Evolutionary conservation across 1,140 invertebrate species (phyloP).

Genomic region (Eriosoma lanigerum): DNA sequence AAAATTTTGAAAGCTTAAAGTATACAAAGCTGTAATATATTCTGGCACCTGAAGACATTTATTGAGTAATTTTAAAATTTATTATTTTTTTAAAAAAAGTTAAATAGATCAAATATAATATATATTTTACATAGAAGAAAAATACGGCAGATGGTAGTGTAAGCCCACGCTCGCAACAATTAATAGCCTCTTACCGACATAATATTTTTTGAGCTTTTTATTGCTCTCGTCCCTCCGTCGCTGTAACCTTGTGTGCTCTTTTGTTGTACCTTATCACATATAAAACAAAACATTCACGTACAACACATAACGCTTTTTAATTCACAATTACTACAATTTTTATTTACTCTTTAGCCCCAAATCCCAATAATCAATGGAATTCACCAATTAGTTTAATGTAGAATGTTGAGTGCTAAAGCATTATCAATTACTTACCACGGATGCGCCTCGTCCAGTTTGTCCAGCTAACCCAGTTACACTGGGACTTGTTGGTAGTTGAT

Average conservation of each 20-base stretch:
- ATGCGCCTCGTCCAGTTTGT: slow-evolving; percentile 83
- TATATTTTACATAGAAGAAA: slow-evolving; percentile 45
- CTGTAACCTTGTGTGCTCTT: slow-evolving; percentile 48
- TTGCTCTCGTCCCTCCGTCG: slow-evolving; percentile 46
- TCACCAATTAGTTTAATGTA: not conserved
- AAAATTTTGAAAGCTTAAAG: slow-evolving; percentile 35
- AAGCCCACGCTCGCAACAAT: slow-evolving; percentile 51
- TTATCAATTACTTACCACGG: slow-evolving; percentile 71
- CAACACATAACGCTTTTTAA: slow-evolving; percentile 43
- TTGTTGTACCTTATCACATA: slow-evolving; percentile 50
- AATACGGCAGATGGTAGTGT: slow-evolving; percentile 34
- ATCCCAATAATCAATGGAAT: slow-evolving; percentile 39
- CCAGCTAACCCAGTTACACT: slow-evolving; percentile 68
- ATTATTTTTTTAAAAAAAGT: not conserved
- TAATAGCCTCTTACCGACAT: slow-evolving; percentile 45
- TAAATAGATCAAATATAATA: slow-evolving; percentile 44
- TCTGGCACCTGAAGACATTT: slow-evolving; percentile 43
- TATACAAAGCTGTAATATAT: slow-evolving; percentile 37
- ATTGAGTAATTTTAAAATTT: not conserved
- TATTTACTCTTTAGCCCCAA: slow-evolving; percentile 27
- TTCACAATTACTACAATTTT: slow-evolving; percentile 46
- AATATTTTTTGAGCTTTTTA: slow-evolving; percentile 52
- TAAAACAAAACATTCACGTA: slow-evolving; percentile 49
- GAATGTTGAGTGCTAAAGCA: slow-evolving; percentile 10
- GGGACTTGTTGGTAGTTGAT: slow-evolving; percentile 60